A percentile compares a stretch with the other conserved stretches of the same genome.
These are phyloP conservation scores for Scaptomyza reducta DNA, from an alignment of 2,888 invertebrate species.

Conservation along the genomic window DNA sequence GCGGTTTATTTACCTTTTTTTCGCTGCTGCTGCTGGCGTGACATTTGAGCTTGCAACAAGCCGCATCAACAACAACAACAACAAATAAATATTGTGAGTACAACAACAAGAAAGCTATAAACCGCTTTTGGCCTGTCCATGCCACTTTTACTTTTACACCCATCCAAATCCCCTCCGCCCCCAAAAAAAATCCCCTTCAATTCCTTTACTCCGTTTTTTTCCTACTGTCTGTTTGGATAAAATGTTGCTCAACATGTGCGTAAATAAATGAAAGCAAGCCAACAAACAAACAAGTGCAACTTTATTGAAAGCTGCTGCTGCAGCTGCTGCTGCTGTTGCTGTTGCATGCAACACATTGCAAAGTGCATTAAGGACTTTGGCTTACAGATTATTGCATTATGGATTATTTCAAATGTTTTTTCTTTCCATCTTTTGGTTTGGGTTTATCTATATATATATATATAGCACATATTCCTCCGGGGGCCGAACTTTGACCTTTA, in stretches of 20 bases:
- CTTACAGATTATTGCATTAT: background rate
- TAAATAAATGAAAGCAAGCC: conserved; percentile 21
- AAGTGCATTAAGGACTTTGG: conserved; percentile 8
- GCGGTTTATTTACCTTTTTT: conserved; percentile 33
- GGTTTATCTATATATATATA: background rate
- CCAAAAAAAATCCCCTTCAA: background rate
- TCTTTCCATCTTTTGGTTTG: no score
- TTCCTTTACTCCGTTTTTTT: background rate
- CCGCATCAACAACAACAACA: conserved; percentile 15
- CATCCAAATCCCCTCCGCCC: no score
- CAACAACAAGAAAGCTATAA: conserved; percentile 27
- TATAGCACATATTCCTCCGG: background rate
- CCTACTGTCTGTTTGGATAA: background rate
- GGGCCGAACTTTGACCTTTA: conserved; percentile 41
- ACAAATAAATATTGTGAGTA: conserved; percentile 43
- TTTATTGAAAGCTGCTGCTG: background rate
- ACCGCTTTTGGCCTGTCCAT: conserved; percentile 45
- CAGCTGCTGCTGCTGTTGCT: background rate
- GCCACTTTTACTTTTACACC: conserved; percentile 44
- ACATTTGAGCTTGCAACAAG: conserved; percentile 55
- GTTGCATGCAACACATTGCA: conserved; percentile 10
- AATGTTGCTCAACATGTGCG: conserved; percentile 52
- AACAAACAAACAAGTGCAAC: conserved; percentile 18
- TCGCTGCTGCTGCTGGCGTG: conserved; percentile 38
- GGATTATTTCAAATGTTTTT: no score